phyloP scores from a whole-genome alignment of 2,113 vertebrate genomes.

The Brevimyrus niger region DNA sequence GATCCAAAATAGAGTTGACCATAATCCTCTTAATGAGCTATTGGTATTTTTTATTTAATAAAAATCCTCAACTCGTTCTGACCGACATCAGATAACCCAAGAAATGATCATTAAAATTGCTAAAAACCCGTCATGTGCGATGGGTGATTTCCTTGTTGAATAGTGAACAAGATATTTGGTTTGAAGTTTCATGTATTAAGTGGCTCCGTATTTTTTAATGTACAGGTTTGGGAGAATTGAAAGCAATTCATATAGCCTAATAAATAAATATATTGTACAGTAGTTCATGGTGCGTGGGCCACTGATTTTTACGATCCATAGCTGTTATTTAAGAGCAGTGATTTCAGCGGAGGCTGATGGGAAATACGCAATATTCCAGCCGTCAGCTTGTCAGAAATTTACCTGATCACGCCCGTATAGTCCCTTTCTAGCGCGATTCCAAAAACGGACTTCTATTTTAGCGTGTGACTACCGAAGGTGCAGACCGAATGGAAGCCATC shows the following conservation, averaged over 20 bases:
- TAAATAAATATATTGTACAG: neutral
- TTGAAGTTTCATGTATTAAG: neutral
- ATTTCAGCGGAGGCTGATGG: neutral
- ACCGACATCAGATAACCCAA: neutral
- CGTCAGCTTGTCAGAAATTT: neutral
- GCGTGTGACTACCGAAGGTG: neutral
- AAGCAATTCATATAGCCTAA: neutral
- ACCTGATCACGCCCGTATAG: neutral
- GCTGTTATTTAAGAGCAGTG: neutral
- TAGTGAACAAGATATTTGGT: neutral
- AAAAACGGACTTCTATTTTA: neutral
- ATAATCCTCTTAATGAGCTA: neutral
- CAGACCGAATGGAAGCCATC: neutral
- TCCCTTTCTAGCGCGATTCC: neutral
- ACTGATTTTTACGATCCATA: neutral
- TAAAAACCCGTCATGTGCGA: neutral
- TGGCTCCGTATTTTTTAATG: neutral
- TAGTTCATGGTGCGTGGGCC: neutral
- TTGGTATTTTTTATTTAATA: neutral
- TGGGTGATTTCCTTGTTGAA: neutral
- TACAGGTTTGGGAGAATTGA: neutral
- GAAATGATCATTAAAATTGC: neutral
- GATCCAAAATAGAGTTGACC: neutral
- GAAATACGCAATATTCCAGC: neutral
- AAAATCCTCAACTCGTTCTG: neutral